These are phyloP conservation scores for Scolanthus callimorphus DNA, from an alignment of 92 coral and sea anemone genomes.

Conservation along the genomic window DNA sequence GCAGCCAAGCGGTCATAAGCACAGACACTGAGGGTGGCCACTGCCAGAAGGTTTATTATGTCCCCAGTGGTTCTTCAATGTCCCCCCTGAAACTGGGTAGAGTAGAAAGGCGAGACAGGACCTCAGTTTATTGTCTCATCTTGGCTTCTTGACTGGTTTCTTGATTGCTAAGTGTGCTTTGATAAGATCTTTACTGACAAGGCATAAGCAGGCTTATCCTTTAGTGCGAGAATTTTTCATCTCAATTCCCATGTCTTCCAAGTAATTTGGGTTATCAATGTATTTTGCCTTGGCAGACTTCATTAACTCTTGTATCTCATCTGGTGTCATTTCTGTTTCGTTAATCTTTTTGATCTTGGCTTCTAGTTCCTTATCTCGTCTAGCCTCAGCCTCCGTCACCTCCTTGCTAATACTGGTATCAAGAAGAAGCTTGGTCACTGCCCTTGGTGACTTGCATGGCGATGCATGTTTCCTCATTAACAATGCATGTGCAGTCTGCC, in stretches of 20 bases:
- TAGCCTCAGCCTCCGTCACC: conserved; percentile 34
- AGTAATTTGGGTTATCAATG: conserved; percentile 62
- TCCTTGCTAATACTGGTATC: conserved; percentile 33
- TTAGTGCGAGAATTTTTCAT: conserved; percentile 34
- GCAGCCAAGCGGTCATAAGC: too few species aligned
- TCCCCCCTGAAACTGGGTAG: too few species aligned
- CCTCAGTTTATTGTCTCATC: too few species aligned
- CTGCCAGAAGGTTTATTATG: too few species aligned
- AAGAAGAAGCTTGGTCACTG: conserved; percentile 17
- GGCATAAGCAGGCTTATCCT: conserved; percentile 11
- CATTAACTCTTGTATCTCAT: conserved; percentile 75
- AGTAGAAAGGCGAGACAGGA: too few species aligned
- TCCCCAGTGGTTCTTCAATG: too few species aligned
- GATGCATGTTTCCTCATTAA: conserved; percentile 57
- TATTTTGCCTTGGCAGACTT: conserved; percentile 72
- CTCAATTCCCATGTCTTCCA: conserved; percentile 50
- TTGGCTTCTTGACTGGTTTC: too few species aligned
- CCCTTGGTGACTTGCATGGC: conserved; percentile 56
- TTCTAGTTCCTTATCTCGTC: conserved; percentile 21
- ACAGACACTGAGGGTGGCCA: too few species aligned
- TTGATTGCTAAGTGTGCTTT: too few species aligned
- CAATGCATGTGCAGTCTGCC: conserved; percentile 50
- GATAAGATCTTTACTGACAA: too few species aligned
- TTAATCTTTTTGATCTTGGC: conserved; percentile 42
- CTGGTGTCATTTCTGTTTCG: conserved; percentile 70